phyloP scores from a whole-genome alignment of 2,797 vertebrate genomes.

The Enteromius paludinosus region DNA sequence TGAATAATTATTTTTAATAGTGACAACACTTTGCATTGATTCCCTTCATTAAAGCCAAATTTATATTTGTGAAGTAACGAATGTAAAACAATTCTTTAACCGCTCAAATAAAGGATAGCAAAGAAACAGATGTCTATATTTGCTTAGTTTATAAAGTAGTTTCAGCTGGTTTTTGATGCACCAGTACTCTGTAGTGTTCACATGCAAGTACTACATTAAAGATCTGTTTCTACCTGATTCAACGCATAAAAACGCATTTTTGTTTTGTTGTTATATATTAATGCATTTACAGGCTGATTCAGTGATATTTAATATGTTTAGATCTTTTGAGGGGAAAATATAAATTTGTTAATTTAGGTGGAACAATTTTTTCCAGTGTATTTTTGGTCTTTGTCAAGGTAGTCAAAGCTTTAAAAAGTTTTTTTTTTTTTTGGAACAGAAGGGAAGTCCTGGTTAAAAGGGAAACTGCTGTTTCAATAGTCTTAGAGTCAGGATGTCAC shows the following conservation, averaged over 20 bases:
- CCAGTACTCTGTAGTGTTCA: background rate
- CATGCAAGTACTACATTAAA: background rate
- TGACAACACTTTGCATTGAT: background rate
- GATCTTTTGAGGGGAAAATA: too few relatives aligned
- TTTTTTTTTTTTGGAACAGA: constrained; percentile 64
- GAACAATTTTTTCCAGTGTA: background rate
- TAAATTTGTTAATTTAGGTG: background rate
- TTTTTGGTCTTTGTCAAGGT: background rate
- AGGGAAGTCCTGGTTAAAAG: constrained; percentile 73
- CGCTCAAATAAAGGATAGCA: background rate
- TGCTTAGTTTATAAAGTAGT: background rate
- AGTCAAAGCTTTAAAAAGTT: background rate
- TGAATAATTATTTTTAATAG: constrained; percentile 5
- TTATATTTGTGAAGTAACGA: background rate
- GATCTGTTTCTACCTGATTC: background rate
- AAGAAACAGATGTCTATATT: background rate
- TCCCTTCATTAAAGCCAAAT: background rate
- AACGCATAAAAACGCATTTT: background rate
- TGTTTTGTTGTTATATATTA: background rate
- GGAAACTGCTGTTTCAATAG: constrained; percentile 80
- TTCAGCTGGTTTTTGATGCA: background rate
- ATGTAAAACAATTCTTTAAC: constrained; percentile 18
- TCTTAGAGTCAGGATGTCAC: constrained; percentile 82
- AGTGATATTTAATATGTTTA: background rate
- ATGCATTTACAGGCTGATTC: background rate